Percentiles rank a stretch among this genome's conserved stretches.
phyloP scores from a whole-genome alignment of 2,797 vertebrate genomes.

The Semaprochilodus insignis region DNA sequence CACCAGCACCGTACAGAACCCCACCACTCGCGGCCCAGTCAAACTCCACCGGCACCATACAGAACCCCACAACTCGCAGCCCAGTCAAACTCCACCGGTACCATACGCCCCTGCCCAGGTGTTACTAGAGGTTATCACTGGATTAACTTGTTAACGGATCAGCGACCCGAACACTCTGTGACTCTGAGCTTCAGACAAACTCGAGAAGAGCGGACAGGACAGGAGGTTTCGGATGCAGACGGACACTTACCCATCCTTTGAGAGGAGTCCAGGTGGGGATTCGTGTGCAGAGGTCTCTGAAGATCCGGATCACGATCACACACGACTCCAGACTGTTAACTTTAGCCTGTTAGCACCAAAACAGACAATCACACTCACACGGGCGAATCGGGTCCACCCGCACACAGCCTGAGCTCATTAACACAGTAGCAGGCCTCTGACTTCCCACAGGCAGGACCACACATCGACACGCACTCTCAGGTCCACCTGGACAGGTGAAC shows the following conservation, averaged over 20 bases:
- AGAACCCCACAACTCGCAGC: too few species aligned
- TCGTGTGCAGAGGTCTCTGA: constrained; percentile 92
- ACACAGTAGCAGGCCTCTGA: constrained; percentile 30
- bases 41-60: too few species aligned
- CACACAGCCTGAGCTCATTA: constrained; percentile 9
- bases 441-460: neutral
- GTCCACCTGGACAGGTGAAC: constrained; percentile 25
- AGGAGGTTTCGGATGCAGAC: too few species aligned
- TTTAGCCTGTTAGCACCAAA: constrained; percentile 86
- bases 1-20: too few species aligned
- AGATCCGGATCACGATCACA: constrained; percentile 91
- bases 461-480: constrained; percentile 26
- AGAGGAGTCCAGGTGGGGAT: constrained; percentile 92
- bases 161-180: too few species aligned
- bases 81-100: too few species aligned
- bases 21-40: too few species aligned
- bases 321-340: constrained; percentile 89
- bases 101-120: too few species aligned
- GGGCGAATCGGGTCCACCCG: neutral
- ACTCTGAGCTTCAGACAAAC: too few species aligned
- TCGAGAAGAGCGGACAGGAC: too few species aligned
- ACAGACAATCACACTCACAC: constrained; percentile 4
- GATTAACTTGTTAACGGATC: too few species aligned
- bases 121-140: too few species aligned
- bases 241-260: constrained; percentile 90